Evolutionary conservation across 2,888 invertebrate genomes (phyloP).

Genomic region (Lepetodrilus schrolli): DNA sequence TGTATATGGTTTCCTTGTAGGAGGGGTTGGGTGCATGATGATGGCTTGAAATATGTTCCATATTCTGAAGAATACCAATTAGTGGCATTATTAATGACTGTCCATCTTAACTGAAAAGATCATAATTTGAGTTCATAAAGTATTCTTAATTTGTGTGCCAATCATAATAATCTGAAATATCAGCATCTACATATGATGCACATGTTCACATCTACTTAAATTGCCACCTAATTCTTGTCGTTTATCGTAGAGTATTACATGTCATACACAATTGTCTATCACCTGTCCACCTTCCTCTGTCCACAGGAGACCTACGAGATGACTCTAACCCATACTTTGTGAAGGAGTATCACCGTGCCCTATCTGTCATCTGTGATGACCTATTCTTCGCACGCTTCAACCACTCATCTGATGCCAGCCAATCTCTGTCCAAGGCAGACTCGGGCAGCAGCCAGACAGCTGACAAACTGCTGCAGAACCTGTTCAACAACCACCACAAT

Average conservation of each 20-base stretch:
- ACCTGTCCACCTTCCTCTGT: neutral
- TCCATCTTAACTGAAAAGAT: too few relatives aligned
- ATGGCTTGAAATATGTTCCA: too few relatives aligned
- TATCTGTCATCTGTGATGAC: slow-evolving; percentile 72
- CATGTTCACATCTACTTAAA: too few relatives aligned
- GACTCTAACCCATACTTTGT: slow-evolving; percentile 70
- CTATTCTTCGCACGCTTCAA: slow-evolving; percentile 72
- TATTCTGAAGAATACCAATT: too few relatives aligned
- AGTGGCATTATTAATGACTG: too few relatives aligned
- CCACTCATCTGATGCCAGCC: slow-evolving; percentile 47
- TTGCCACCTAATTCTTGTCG: too few relatives aligned
- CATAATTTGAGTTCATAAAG: too few relatives aligned
- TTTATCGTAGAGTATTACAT: too few relatives aligned
- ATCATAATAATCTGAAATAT: too few relatives aligned
- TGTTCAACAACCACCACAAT: slow-evolving; percentile 67
- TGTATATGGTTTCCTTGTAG: neutral
- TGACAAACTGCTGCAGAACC: slow-evolving; percentile 57
- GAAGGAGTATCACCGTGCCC: slow-evolving; percentile 69
- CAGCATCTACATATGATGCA: too few relatives aligned
- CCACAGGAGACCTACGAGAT: slow-evolving; percentile 68
- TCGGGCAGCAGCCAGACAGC: slow-evolving; percentile 46
- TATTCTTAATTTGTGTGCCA: too few relatives aligned
- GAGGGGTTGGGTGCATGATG: neutral
- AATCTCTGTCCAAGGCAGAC: slow-evolving; percentile 45
- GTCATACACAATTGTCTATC: too few relatives aligned